Conservation (phyloP, 2,888 invertebrate genomes). For the Macrosoma leucophasiata region DNA sequence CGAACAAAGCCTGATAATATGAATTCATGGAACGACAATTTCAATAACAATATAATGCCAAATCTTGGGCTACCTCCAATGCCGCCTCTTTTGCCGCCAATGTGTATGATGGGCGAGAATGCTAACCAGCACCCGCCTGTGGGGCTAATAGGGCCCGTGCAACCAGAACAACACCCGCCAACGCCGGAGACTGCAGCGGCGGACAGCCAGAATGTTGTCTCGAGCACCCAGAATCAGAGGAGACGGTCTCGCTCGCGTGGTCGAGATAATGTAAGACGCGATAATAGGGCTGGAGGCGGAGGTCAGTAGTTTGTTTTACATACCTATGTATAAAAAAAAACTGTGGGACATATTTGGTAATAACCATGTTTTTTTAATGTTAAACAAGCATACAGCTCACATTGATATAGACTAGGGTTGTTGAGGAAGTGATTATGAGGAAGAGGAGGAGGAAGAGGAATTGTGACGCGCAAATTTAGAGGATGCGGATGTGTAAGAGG, state of each 20-base stretch:
- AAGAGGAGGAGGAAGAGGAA: too few species aligned
- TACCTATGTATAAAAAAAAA: too few species aligned
- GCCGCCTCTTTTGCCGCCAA: slow-evolving; percentile 18
- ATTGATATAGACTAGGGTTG: too few species aligned
- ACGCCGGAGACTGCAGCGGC: slow-evolving; percentile 21
- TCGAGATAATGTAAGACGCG: slow-evolving; percentile 11
- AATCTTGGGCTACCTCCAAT: slow-evolving; percentile 1
- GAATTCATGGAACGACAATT: slow-evolving; percentile 15
- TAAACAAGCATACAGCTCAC: too few species aligned
- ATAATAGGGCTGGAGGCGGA: too few species aligned
- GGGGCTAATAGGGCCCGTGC: slow-evolving; percentile 16
- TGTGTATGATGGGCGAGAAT: slow-evolving; percentile 25
- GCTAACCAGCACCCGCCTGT: slow-evolving; percentile 18
- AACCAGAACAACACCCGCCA: slow-evolving; percentile 28
- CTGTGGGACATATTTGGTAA: too few species aligned
- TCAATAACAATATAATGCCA: slow-evolving; percentile 19
- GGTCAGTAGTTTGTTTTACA: too few species aligned
- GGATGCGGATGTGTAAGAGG: too few species aligned
- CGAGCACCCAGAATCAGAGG: slow-evolving; percentile 17
- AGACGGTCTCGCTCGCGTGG: slow-evolving; percentile 11
- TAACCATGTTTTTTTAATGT: too few species aligned
- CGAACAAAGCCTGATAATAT: too few species aligned
- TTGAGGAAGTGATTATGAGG: too few species aligned
- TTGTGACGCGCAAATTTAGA: too few species aligned
- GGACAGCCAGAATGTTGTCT: slow-evolving; percentile 12